These are phyloP conservation scores for Xiphias gladius DNA, from an alignment of 2,113 vertebrate genomes.

Conservation along the genomic window DNA sequence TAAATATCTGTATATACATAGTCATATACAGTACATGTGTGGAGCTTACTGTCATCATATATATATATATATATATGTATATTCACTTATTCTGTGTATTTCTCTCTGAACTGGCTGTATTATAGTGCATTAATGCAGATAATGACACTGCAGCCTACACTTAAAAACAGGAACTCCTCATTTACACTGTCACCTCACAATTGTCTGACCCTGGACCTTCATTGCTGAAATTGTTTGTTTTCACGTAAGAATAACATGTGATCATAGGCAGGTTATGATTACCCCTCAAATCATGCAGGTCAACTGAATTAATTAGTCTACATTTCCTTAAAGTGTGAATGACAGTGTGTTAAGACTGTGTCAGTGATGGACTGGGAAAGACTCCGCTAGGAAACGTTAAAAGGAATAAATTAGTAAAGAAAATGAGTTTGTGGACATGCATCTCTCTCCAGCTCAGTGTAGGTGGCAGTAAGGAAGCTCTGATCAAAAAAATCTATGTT, in stretches of 20 bases:
- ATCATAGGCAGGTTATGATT: not conserved
- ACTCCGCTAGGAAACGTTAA: not conserved
- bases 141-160: not conserved
- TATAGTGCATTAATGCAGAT: conserved; percentile 2
- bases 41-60: not conserved
- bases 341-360: not conserved
- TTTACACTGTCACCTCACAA: not conserved
- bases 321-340: not conserved
- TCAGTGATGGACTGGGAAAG: not conserved
- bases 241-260: not conserved
- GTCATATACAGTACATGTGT: not conserved
- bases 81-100: not conserved
- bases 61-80: conserved; percentile 2
- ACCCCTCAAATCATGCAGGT: not conserved
- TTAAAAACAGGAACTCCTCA: not conserved
- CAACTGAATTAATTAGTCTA: not conserved
- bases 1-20: conserved; percentile 21
- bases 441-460: conserved; percentile 27
- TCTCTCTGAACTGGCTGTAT: not conserved
- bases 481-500: conserved; percentile 63
- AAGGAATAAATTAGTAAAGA: conserved; percentile 16
- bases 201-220: not conserved
- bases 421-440: conserved; percentile 10
- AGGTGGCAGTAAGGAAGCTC: conserved; percentile 35
- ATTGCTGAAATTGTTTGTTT: not conserved